These are phyloP conservation scores for Drosophila borealis DNA, from an alignment of 2,888 invertebrate genomes.

Conservation along the genomic window DNA sequence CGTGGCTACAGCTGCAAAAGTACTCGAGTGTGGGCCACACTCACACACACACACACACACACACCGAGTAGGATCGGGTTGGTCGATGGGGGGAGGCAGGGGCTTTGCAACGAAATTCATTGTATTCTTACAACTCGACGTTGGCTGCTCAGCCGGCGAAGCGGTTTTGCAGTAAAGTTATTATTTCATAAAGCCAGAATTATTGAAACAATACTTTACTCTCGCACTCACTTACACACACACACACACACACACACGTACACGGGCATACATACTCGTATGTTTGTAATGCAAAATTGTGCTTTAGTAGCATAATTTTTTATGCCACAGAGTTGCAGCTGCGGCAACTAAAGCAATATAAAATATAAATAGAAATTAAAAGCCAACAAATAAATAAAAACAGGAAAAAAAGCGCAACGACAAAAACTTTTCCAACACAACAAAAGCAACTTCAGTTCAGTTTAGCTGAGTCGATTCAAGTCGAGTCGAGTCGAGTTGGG, in stretches of 20 bases:
- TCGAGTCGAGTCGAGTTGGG: slow-evolving; percentile 43
- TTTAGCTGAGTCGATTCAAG: slow-evolving; percentile 22
- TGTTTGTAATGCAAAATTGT: slow-evolving; percentile 70
- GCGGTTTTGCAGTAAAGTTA: slow-evolving; percentile 77
- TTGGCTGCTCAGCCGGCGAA: slow-evolving; percentile 61
- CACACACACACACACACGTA: slow-evolving; percentile 21
- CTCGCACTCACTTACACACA: slow-evolving; percentile 36
- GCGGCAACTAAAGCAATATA: slow-evolving; percentile 70
- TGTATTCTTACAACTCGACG: slow-evolving; percentile 73
- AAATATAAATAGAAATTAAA: slow-evolving; percentile 79
- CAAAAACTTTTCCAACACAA: slow-evolving; percentile 45
- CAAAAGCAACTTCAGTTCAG: slow-evolving; percentile 63
- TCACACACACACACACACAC: neutral
- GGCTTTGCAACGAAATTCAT: slow-evolving; percentile 67
- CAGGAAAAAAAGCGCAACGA: slow-evolving; percentile 34
- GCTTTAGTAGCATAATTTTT: slow-evolving; percentile 77
- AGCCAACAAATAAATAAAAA: slow-evolving; percentile 72
- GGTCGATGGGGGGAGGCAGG: neutral
- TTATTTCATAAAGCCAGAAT: slow-evolving; percentile 83
- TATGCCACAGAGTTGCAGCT: slow-evolving; percentile 72
- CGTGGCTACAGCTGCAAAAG: slow-evolving; percentile 42
- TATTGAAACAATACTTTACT: slow-evolving; percentile 80
- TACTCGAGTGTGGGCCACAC: slow-evolving; percentile 20
- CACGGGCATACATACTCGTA: slow-evolving; percentile 29
- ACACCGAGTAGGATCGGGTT: neutral